phyloP scores from a whole-genome alignment of 2,888 invertebrate species.

The Calephelis perditalis region DNA sequence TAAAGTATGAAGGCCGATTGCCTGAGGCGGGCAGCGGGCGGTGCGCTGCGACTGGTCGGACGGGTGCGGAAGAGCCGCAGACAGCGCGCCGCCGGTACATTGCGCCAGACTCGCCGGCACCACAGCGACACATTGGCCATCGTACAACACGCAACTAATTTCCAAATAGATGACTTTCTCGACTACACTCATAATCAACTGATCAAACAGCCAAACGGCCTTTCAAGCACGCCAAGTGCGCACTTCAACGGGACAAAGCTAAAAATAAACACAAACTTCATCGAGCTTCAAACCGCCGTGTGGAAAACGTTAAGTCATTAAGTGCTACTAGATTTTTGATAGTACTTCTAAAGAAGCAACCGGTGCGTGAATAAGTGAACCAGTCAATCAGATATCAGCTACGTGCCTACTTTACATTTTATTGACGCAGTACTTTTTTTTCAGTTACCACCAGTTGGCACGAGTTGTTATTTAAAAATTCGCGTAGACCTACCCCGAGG shows the following conservation, averaged over 20 bases:
- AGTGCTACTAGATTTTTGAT: background rate
- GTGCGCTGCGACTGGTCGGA: constrained; percentile 72
- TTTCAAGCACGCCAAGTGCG: constrained; percentile 12
- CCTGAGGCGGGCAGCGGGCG: constrained; percentile 72
- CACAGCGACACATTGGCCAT: constrained; percentile 54
- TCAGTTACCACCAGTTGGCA: too few species aligned
- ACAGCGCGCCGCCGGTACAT: constrained; percentile 72
- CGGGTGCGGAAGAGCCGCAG: constrained; percentile 73
- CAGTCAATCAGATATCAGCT: too few species aligned
- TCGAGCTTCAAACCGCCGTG: background rate
- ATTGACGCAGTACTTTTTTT: too few species aligned
- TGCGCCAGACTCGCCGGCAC: constrained; percentile 71
- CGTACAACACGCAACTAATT: constrained; percentile 66
- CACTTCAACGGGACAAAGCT: constrained; percentile 2
- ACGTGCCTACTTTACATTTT: too few species aligned
- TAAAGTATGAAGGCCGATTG: constrained; percentile 74
- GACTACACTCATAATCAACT: constrained; percentile 8
- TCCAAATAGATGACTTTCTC: constrained; percentile 69
- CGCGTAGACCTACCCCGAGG: too few species aligned
- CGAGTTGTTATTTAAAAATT: too few species aligned
- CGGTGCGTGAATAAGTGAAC: too few species aligned
- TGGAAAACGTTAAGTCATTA: background rate
- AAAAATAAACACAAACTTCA: constrained; percentile 9
- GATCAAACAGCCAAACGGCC: constrained; percentile 13
- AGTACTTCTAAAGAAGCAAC: too few species aligned